A percentile compares a stretch with the other conserved stretches of the same genome.
Evolutionary conservation across 2,113 vertebrate genomes (phyloP).

Genomic region (Neolamprologus fasciatus): DNA sequence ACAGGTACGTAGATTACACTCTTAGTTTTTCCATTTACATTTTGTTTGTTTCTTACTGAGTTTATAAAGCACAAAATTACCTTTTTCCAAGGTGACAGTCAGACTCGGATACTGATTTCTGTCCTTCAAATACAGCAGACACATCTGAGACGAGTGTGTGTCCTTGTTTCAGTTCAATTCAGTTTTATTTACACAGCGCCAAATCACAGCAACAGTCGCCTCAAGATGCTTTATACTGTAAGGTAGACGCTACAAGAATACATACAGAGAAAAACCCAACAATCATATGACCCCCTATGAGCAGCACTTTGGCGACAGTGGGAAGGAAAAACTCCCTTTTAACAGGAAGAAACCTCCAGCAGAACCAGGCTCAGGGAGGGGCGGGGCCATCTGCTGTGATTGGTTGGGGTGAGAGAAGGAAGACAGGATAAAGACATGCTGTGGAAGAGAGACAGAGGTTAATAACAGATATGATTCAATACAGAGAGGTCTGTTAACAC

Average conservation of each 20-base stretch:
- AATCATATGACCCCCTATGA: too few species aligned
- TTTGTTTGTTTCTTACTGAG: not conserved
- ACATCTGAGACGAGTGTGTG: not conserved
- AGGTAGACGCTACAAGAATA: too few species aligned
- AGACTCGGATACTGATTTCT: not conserved
- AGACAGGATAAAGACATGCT: too few species aligned
- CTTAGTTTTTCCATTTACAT: not conserved
- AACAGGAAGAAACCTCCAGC: not conserved
- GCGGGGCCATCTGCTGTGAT: too few species aligned
- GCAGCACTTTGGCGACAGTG: too few species aligned
- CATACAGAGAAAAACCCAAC: too few species aligned
- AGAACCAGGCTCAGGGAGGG: too few species aligned
- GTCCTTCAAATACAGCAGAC: not conserved
- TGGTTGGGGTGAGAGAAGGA: too few species aligned
- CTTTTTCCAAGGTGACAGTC: not conserved
- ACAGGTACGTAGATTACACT: not conserved
- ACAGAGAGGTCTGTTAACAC: not conserved
- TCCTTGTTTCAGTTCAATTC: not conserved
- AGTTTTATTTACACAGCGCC: too few species aligned
- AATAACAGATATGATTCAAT: too few species aligned
- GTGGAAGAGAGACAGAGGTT: rapidly evolving
- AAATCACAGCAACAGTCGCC: too few species aligned
- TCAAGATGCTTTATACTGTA: too few species aligned
- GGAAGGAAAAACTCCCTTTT: not conserved
- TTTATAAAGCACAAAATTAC: not conserved